Evolutionary conservation across 2,797 vertebrate genomes (phyloP).

Genomic region (Hylomyscus alleni): DNA sequence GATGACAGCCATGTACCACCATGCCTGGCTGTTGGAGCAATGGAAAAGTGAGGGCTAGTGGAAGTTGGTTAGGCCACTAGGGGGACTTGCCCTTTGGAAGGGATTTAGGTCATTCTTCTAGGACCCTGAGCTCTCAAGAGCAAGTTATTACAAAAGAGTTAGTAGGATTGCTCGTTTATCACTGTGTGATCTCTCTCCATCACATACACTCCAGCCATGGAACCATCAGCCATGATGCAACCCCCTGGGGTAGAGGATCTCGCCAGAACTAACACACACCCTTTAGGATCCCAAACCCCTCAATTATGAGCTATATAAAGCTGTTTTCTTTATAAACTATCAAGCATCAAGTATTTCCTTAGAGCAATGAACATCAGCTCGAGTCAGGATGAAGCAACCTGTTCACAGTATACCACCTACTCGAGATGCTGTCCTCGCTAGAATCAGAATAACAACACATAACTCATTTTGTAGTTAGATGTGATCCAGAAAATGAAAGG

Average conservation of each 20-base stretch:
- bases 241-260: not conserved
- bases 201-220: not conserved
- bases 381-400: not conserved
- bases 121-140: not conserved
- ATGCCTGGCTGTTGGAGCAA: not conserved
- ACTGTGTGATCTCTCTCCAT: not conserved
- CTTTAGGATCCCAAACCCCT: not conserved
- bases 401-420: not conserved
- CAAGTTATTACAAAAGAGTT: not conserved
- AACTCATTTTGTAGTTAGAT: constrained; percentile 8
- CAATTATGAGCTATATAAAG: not conserved
- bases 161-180: not conserved
- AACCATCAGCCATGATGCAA: not conserved
- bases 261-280: not conserved
- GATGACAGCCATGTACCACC: not conserved
- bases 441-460: not conserved
- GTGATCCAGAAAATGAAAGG: constrained; percentile 15
- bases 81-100: not conserved
- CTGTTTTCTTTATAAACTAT: constrained; percentile 16
- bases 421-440: not conserved
- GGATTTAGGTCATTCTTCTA: not conserved
- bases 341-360: not conserved
- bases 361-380: not conserved
- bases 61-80: not conserved
- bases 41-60: not conserved